Percentiles rank a stretch among this genome's conserved stretches.
phyloP scores from a whole-genome alignment of 2,888 invertebrate genomes.

The Leuctra nigra region DNA sequence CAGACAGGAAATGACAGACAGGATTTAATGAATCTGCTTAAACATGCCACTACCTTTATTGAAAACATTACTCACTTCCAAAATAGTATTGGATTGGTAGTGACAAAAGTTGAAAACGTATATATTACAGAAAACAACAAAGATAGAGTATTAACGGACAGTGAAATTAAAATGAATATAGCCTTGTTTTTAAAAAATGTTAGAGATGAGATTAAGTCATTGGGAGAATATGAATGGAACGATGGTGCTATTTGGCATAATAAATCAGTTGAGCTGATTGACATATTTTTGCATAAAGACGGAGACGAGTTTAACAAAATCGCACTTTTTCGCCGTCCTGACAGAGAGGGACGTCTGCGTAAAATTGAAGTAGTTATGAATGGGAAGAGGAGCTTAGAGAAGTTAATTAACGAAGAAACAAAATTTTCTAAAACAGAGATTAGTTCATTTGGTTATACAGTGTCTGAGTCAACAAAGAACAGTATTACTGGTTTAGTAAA shows the following conservation, averaged over 20 bases:
- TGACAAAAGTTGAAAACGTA: slow-evolving; percentile 26
- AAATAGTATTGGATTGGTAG: slow-evolving; percentile 24
- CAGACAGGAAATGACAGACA: slow-evolving; percentile 21
- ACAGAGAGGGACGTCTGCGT: neutral
- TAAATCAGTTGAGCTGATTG: slow-evolving; percentile 4
- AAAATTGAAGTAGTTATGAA: neutral
- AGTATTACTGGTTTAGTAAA: too few species aligned
- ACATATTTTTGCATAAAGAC: slow-evolving; percentile 16
- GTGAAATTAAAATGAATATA: too few species aligned
- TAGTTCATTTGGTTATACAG: neutral
- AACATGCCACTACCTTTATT: slow-evolving; percentile 20
- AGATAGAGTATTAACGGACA: too few species aligned
- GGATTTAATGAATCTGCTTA: slow-evolving; percentile 22
- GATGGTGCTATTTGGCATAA: neutral
- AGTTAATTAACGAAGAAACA: neutral
- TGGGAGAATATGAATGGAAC: neutral
- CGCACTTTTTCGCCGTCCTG: slow-evolving; percentile 19
- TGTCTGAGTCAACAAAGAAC: neutral
- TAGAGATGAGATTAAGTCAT: too few species aligned
- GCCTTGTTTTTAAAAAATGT: too few species aligned
- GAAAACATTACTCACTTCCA: slow-evolving; percentile 19
- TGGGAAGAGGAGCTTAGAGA: neutral
- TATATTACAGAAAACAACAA: neutral
- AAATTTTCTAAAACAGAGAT: neutral
- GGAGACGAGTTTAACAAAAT: slow-evolving; percentile 7